phyloP scores from a whole-genome alignment of 2,888 invertebrate species.

The Drosophila picticornis region DNA sequence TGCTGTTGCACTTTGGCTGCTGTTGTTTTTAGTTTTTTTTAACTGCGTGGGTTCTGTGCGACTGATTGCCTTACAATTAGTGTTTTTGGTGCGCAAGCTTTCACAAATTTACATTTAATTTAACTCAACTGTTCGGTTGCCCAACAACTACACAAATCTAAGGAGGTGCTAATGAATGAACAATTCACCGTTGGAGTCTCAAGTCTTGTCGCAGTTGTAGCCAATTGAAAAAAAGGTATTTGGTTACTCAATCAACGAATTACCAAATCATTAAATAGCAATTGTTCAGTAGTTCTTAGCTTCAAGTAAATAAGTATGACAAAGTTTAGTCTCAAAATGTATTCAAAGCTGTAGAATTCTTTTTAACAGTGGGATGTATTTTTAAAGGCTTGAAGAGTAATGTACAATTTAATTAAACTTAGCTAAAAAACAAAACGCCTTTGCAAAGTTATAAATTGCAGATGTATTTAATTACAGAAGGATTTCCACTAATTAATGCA shows the following conservation, averaged over 20 bases:
- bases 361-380: neutral
- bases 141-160: constrained; percentile 36
- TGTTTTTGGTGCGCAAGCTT: constrained; percentile 24
- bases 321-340: neutral
- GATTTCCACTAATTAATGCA: constrained; percentile 54
- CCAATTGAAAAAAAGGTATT: constrained; percentile 1
- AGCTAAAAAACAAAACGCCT: neutral
- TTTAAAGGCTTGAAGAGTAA: neutral
- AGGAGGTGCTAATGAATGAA: constrained; percentile 60
- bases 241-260: constrained; percentile 20
- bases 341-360: neutral
- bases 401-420: neutral
- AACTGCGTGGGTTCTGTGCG: constrained; percentile 43
- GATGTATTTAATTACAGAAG: constrained; percentile 46
- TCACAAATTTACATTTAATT: constrained; percentile 67
- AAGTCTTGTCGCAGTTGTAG: constrained; percentile 2
- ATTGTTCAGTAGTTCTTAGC: neutral
- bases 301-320: neutral
- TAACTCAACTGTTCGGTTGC: constrained; percentile 47
- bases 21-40: constrained; percentile 12
- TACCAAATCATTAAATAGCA: neutral
- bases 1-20: constrained; percentile 10
- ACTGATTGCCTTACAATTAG: constrained; percentile 53
- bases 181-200: constrained; percentile 26
- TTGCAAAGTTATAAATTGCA: neutral